Evolutionary conservation across 1,140 invertebrate genomes (phyloP).

Genomic region (Leptoteleia sp.): DNA sequence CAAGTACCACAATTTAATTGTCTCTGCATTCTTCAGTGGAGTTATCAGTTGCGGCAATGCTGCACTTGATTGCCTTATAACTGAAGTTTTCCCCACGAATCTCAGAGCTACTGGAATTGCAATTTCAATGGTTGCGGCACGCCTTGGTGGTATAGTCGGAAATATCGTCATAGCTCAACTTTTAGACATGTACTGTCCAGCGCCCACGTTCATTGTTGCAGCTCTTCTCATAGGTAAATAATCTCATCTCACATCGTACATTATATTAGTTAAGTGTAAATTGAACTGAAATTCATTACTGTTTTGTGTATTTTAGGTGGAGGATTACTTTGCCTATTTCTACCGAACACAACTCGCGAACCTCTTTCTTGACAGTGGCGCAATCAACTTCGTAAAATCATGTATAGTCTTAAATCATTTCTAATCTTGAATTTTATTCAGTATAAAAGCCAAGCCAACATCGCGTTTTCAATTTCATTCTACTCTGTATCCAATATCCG

Average conservation of each 20-base stretch:
- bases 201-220: slow-evolving; percentile 92
- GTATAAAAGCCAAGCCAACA: not conserved
- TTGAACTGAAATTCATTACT: too few relatives aligned
- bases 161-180: slow-evolving; percentile 92
- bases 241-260: too few relatives aligned
- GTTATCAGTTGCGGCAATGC: slow-evolving; percentile 94
- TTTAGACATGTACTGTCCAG: slow-evolving; percentile 90
- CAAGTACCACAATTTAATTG: slow-evolving; percentile 90
- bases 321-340: slow-evolving; percentile 90
- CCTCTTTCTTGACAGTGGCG: slow-evolving; percentile 86
- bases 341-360: slow-evolving; percentile 92
- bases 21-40: slow-evolving; percentile 92
- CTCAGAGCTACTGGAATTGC: slow-evolving; percentile 92
- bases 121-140: slow-evolving; percentile 92
- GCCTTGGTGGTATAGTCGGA: slow-evolving; percentile 91
- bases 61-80: slow-evolving; percentile 92
- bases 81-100: slow-evolving; percentile 94
- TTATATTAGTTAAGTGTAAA: too few relatives aligned
- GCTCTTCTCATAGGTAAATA: slow-evolving; percentile 85
- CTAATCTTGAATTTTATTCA: slow-evolving; percentile 35
- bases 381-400: slow-evolving; percentile 32
- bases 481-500: slow-evolving; percentile 7
- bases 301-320: slow-evolving; percentile 82
- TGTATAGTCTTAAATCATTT: slow-evolving; percentile 44
- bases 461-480: slow-evolving; percentile 5